Conservation (phyloP, 2,113 vertebrate genomes). For the Choloepus hoffmanni region DNA sequence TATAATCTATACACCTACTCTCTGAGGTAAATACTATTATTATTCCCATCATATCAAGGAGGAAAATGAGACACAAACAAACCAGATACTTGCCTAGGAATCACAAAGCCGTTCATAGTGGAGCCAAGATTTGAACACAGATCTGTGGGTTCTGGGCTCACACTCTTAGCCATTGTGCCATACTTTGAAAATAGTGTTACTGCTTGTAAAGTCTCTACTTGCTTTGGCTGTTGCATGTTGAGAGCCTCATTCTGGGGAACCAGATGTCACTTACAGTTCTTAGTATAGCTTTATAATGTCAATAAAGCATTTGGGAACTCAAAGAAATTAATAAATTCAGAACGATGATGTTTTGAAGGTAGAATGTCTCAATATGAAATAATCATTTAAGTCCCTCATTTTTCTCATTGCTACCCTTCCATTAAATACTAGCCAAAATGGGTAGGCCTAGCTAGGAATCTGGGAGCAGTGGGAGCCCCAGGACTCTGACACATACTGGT, state of each 20-base stretch:
- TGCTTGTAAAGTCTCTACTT: not conserved
- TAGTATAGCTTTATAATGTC: not conserved
- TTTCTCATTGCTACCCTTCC: not conserved
- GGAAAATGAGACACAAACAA: not conserved
- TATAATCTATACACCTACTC: constrained; percentile 11
- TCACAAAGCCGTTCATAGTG: not conserved
- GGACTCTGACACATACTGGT: not conserved
- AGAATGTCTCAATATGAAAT: not conserved
- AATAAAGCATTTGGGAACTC: constrained; percentile 46
- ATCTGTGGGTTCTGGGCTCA: not conserved
- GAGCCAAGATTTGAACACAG: not conserved
- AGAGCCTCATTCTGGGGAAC: not conserved
- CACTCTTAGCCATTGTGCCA: not conserved
- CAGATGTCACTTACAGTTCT: not conserved
- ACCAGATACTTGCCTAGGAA: not conserved
- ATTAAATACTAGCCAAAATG: not conserved
- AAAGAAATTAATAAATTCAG: not conserved
- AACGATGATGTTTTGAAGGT: not conserved
- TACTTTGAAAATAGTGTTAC: not conserved
- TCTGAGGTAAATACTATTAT: not conserved
- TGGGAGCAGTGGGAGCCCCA: not conserved
- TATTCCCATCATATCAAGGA: not conserved
- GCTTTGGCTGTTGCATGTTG: not conserved
- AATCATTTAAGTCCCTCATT: not conserved
- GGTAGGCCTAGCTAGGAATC: not conserved